Conservation (phyloP, 2,113 vertebrate species). For the Merops nubicus region DNA sequence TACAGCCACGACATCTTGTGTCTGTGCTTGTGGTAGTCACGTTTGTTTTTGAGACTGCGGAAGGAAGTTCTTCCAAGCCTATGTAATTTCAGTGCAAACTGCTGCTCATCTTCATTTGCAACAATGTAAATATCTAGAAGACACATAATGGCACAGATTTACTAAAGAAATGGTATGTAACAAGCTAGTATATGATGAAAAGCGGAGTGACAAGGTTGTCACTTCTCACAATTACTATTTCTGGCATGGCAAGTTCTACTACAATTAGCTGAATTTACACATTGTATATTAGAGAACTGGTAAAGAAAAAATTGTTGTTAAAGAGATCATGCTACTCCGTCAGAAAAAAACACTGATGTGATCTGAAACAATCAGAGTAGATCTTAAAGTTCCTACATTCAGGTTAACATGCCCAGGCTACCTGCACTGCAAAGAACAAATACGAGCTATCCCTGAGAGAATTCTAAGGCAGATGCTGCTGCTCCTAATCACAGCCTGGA, state of each 20-base stretch:
- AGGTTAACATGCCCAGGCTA: not conserved
- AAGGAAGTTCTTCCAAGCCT: conserved; percentile 94
- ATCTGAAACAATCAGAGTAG: not conserved
- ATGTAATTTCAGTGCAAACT: conserved; percentile 92
- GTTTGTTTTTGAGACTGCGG: conserved; percentile 94
- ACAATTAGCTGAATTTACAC: not conserved
- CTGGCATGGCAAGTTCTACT: not conserved
- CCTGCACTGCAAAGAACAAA: not conserved
- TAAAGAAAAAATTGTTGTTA: not conserved
- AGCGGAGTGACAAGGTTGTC: not conserved
- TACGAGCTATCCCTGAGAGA: not conserved
- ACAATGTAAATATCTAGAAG: conserved; percentile 94
- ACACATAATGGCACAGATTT: not conserved
- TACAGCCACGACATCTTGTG: conserved; percentile 96
- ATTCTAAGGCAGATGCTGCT: not conserved
- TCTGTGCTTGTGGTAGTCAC: conserved; percentile 95
- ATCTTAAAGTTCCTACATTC: not conserved
- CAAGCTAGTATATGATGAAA: not conserved
- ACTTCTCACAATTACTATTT: not conserved
- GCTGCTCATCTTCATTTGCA: conserved; percentile 85
- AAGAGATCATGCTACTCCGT: not conserved
- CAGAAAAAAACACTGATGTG: not conserved
- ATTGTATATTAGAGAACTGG: not conserved
- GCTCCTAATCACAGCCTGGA: too few species aligned
- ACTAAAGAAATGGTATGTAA: not conserved